These are phyloP conservation scores for Coenonympha arcania DNA, from an alignment of 2,888 invertebrate species.

Conservation along the genomic window DNA sequence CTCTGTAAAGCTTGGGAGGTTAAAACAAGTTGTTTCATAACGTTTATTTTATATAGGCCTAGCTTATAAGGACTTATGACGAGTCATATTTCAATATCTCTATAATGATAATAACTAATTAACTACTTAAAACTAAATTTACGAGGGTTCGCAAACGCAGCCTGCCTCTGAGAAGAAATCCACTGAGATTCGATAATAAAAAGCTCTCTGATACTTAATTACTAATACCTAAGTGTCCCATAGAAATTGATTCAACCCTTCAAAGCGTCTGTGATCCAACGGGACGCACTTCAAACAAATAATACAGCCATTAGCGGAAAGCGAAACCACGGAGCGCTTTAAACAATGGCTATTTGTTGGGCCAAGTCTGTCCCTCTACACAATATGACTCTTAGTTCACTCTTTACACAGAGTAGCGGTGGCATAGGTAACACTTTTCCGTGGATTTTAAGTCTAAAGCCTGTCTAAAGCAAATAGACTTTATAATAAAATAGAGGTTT, in stretches of 20 bases:
- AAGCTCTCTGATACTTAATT: neutral
- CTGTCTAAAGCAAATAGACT: too few species aligned
- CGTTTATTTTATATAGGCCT: too few species aligned
- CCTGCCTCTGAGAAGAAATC: too few species aligned
- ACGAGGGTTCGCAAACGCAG: too few species aligned
- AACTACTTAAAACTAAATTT: too few species aligned
- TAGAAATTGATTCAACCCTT: constrained; percentile 18
- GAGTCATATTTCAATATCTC: too few species aligned
- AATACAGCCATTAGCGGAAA: constrained; percentile 34
- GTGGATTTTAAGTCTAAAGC: too few species aligned
- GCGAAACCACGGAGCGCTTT: constrained; percentile 32
- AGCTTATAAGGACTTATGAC: too few species aligned
- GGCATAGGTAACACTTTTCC: neutral
- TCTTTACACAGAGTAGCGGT: constrained; percentile 24
- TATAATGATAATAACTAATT: too few species aligned
- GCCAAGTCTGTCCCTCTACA: constrained; percentile 38
- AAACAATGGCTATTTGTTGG: constrained; percentile 38
- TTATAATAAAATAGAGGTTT: too few species aligned
- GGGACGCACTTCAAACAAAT: constrained; percentile 30
- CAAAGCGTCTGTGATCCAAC: constrained; percentile 20
- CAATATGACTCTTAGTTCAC: constrained; percentile 35
- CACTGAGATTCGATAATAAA: neutral
- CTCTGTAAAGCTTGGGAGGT: too few species aligned
- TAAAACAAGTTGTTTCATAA: too few species aligned
- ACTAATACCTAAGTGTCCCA: constrained; percentile 2